Evolutionary conservation across 2,113 vertebrate genomes (phyloP).

Genomic region (Sceloporus undulatus): DNA sequence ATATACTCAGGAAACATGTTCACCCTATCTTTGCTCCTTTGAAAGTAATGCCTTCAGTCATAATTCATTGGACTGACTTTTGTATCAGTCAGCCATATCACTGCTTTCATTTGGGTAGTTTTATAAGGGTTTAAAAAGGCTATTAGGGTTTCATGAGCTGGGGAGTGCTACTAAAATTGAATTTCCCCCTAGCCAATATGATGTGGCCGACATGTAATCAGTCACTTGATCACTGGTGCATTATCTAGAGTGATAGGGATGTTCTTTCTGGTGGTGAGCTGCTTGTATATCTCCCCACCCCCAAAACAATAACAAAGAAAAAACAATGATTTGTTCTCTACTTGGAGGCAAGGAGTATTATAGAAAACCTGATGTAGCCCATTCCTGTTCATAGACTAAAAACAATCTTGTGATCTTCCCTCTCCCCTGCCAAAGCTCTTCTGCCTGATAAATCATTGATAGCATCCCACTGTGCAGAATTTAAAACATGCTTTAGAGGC

Average conservation of each 20-base stretch:
- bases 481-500: slow-evolving; percentile 23
- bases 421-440: slow-evolving; percentile 2
- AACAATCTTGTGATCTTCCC: neutral
- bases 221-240: slow-evolving; percentile 26
- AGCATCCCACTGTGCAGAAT: slow-evolving; percentile 6
- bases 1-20: neutral
- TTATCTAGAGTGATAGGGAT: slow-evolving; percentile 29
- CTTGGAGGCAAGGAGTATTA: slow-evolving; percentile 25
- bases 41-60: neutral
- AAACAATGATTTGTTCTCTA: slow-evolving; percentile 8
- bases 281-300: neutral
- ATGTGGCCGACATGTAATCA: neutral
- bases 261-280: slow-evolving; percentile 1
- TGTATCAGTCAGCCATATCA: slow-evolving; percentile 10
- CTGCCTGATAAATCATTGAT: slow-evolving; percentile 18
- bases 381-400: slow-evolving; percentile 19
- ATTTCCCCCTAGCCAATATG: slow-evolving; percentile 29
- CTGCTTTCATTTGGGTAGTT: slow-evolving; percentile 4
- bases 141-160: slow-evolving; percentile 35
- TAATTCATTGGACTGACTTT: slow-evolving; percentile 35
- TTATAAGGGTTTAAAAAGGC: slow-evolving; percentile 30
- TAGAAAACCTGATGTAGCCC: neutral
- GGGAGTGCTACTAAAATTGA: slow-evolving; percentile 29
- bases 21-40: neutral
- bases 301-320: neutral